A percentile compares a stretch with the other conserved stretches of the same genome.
Conservation (phyloP, 2,797 vertebrate genomes). For the Bufotes viridis region DNA sequence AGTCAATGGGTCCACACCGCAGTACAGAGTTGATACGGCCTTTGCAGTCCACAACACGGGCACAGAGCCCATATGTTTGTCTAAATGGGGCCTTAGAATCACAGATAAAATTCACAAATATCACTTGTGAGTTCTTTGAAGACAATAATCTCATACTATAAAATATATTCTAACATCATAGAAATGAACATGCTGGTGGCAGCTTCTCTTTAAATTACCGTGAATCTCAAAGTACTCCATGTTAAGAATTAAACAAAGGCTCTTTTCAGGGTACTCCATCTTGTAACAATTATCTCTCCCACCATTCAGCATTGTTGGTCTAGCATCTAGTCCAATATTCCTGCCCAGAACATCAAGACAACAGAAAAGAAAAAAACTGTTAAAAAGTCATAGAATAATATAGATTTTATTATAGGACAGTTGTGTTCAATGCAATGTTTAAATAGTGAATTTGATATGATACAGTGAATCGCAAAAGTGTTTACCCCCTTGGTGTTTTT, state of each 20-base stretch:
- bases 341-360: not conserved
- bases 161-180: not conserved
- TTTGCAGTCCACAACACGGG: too few relatives aligned
- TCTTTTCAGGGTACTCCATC: conserved; percentile 36
- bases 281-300: conserved; percentile 6
- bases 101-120: not conserved
- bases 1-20: too few relatives aligned
- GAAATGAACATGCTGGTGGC: not conserved
- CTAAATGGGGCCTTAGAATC: not conserved
- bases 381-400: not conserved
- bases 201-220: conserved; percentile 5
- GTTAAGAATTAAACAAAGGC: conserved; percentile 29
- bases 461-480: too few relatives aligned
- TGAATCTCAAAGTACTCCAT: conserved; percentile 22
- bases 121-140: not conserved
- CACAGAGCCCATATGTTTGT: too few relatives aligned
- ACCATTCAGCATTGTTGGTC: not conserved
- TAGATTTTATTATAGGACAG: too few relatives aligned
- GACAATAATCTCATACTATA: not conserved
- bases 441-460: too few relatives aligned
- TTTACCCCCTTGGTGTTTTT: too few relatives aligned
- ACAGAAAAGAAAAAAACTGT: not conserved
- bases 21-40: too few relatives aligned
- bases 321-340: not conserved
- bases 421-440: too few relatives aligned